These are phyloP conservation scores for Lottia scabra DNA, from an alignment of 2,888 invertebrate genomes.

Conservation along the genomic window DNA sequence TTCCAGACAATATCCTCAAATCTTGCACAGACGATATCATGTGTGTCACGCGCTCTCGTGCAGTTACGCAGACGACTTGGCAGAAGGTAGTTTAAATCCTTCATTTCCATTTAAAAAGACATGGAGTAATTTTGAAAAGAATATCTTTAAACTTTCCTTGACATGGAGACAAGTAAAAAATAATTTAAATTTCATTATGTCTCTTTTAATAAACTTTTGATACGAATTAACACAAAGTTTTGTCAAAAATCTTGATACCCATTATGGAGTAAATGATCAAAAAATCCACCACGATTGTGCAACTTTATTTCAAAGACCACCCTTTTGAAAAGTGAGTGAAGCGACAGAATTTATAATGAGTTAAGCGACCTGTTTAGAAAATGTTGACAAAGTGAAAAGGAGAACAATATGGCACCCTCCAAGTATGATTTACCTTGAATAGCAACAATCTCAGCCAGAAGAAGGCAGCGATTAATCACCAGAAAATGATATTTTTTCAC, in stretches of 20 bases:
- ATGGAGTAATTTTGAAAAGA: conserved; percentile 12
- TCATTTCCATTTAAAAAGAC: conserved; percentile 32
- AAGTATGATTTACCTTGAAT: too few relatives aligned
- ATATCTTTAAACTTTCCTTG: conserved; percentile 11
- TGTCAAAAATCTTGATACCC: background rate
- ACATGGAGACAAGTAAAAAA: conserved; percentile 19
- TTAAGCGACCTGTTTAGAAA: background rate
- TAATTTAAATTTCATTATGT: conserved; percentile 18
- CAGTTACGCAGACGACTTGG: conserved; percentile 24
- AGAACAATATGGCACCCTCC: conserved; percentile 19
- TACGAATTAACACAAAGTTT: conserved; percentile 4
- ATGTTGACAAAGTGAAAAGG: background rate
- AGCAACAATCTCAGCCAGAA: too few relatives aligned
- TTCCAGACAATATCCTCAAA: conserved; percentile 1
- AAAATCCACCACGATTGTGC: conserved; percentile 1
- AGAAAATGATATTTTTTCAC: conserved; percentile 12
- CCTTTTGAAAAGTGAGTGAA: background rate
- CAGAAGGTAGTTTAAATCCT: conserved; percentile 20
- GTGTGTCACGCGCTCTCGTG: conserved; percentile 1
- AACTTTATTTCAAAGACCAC: background rate
- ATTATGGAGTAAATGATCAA: background rate
- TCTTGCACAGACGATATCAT: background rate
- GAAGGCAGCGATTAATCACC: too few relatives aligned
- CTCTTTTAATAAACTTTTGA: conserved; percentile 21
- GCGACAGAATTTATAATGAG: conserved; percentile 1